A percentile compares a stretch with the other conserved stretches of the same genome.
phyloP scores from a whole-genome alignment of 2,113 vertebrate species.

The Thalassarche chlororhynchos region DNA sequence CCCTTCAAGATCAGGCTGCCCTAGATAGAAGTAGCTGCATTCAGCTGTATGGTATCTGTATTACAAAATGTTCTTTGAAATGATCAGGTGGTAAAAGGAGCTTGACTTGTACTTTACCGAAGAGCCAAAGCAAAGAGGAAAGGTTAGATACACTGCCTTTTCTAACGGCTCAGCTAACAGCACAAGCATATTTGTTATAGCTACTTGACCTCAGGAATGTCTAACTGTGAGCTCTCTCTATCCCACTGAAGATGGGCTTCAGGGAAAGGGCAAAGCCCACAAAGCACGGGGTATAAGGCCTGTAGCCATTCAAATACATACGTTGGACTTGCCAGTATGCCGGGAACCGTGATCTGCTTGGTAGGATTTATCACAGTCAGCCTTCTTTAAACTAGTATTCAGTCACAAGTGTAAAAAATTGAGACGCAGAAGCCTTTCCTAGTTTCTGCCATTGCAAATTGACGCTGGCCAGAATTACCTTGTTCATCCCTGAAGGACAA shows the following conservation, averaged over 20 bases:
- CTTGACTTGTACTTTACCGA: not conserved
- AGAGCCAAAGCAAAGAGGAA: constrained; percentile 25
- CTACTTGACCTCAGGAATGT: not conserved
- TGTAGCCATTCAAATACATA: not conserved
- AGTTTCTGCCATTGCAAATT: not conserved
- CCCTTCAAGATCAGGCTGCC: constrained; percentile 45
- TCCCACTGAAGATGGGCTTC: not conserved
- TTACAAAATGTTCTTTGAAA: constrained; percentile 42
- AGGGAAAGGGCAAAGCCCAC: not conserved
- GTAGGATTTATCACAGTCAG: not conserved
- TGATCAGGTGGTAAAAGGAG: not conserved
- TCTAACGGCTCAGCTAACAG: not conserved
- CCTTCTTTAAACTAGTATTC: not conserved
- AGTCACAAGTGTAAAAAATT: not conserved
- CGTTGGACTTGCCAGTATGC: fast-evolving
- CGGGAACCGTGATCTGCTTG: not conserved
- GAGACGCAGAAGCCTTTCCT: not conserved
- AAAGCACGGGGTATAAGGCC: not conserved
- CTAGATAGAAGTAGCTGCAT: constrained; percentile 29
- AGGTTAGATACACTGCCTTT: not conserved
- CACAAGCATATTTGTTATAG: not conserved
- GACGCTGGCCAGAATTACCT: not conserved
- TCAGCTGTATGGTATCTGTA: not conserved
- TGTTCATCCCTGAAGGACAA: not conserved
- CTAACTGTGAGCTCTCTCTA: not conserved